Conservation (phyloP, 2,797 vertebrate genomes). For the Bufotes viridis region DNA sequence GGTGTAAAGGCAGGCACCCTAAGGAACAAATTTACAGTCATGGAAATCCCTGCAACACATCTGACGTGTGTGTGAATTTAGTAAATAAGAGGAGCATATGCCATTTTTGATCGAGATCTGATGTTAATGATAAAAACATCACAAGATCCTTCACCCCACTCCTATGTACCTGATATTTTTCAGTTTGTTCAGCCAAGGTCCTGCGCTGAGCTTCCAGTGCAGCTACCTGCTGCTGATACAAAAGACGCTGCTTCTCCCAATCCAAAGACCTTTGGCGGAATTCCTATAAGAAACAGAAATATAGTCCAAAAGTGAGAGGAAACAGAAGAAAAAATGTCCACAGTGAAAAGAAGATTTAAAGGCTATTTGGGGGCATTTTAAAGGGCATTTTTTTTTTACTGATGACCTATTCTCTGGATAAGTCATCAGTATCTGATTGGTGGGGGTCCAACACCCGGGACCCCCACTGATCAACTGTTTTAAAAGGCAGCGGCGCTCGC, state of each 20-base stretch:
- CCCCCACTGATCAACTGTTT: too few relatives aligned
- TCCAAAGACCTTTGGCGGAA: slow-evolving; percentile 81
- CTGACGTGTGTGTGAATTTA: too few relatives aligned
- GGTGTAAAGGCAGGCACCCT: too few relatives aligned
- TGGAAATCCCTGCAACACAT: too few relatives aligned
- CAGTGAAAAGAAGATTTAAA: too few relatives aligned
- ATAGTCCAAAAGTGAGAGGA: neutral
- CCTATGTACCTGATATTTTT: slow-evolving; percentile 79
- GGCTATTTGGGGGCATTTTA: too few relatives aligned
- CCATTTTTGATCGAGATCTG: neutral
- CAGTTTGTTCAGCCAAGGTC: slow-evolving; percentile 82
- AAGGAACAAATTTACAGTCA: neutral
- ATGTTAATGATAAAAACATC: neutral
- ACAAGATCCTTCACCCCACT: neutral
- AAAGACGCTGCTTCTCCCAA: slow-evolving; percentile 86
- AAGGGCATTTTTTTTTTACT: too few relatives aligned
- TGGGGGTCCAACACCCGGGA: too few relatives aligned
- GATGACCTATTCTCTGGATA: too few relatives aligned
- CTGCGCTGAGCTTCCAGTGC: slow-evolving; percentile 86
- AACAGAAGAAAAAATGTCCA: neutral
- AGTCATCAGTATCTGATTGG: too few relatives aligned
- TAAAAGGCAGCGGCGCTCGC: too few relatives aligned
- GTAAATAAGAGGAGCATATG: too few relatives aligned
- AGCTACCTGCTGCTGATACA: slow-evolving; percentile 85
- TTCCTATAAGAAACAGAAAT: slow-evolving; percentile 72